Evolutionary conservation across 2,888 invertebrate species (phyloP).

Genomic region (Elysia crispata): DNA sequence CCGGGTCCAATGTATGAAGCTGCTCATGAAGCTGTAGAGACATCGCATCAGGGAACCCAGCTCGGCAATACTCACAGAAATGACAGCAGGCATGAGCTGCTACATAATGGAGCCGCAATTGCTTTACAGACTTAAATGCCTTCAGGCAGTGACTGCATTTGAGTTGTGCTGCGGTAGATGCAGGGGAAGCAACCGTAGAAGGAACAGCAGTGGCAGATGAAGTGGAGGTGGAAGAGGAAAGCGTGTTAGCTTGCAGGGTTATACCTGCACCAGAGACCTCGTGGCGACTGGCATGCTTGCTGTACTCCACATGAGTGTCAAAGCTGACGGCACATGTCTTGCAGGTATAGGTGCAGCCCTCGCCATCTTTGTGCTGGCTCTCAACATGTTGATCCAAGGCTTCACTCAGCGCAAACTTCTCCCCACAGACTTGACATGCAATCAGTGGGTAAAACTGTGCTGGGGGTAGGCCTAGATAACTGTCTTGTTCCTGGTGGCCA

Average conservation of each 20-base stretch:
- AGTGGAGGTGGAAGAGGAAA: conserved; percentile 20
- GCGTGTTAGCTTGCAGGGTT: no score
- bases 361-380: conserved; percentile 43
- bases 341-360: conserved; percentile 38
- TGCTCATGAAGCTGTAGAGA: conserved; percentile 53
- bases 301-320: conserved; percentile 41
- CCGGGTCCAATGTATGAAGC: conserved; percentile 47
- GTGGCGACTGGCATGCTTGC: conserved; percentile 44
- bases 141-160: conserved; percentile 52
- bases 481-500: conserved; percentile 25
- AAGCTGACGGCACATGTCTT: conserved; percentile 45
- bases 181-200: no score
- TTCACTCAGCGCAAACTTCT: conserved; percentile 48
- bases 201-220: no score
- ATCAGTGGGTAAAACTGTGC: conserved; percentile 46
- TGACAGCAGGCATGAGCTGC: conserved; percentile 50
- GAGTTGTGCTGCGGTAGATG: conserved; percentile 20
- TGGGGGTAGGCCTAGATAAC: conserved; percentile 41
- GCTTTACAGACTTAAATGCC: conserved; percentile 50
- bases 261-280: conserved; percentile 1
- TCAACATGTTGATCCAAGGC: conserved; percentile 50
- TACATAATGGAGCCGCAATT: conserved; percentile 52
- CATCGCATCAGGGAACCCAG: conserved; percentile 50
- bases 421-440: conserved; percentile 49
- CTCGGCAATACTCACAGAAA: conserved; percentile 54